phyloP scores from a whole-genome alignment of 1,140 invertebrate genomes.

The Goniozus legneri region DNA sequence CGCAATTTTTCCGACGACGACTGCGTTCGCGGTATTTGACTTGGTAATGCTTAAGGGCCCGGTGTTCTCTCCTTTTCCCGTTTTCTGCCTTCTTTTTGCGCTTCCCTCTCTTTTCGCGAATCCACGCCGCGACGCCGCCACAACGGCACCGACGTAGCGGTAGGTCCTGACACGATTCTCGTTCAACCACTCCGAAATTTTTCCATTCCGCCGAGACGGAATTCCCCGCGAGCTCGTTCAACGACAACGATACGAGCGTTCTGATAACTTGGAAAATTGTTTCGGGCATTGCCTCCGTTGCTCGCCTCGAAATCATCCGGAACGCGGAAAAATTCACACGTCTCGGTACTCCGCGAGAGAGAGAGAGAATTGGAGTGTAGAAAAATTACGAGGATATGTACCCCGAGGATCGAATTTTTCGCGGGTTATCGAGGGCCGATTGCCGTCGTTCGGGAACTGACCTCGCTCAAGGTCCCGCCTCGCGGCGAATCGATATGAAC shows the following conservation, averaged over 20 bases:
- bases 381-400: no score
- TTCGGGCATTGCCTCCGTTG: not conserved
- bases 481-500: no score
- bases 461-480: slow-evolving; percentile 34
- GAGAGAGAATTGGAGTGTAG: no score
- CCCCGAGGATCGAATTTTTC: no score
- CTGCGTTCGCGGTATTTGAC: slow-evolving; percentile 45
- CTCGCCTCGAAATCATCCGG: slow-evolving; percentile 8
- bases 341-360: no score
- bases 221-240: slow-evolving; percentile 13
- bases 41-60: slow-evolving; percentile 49
- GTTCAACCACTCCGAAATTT: slow-evolving; percentile 6
- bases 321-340: slow-evolving; percentile 16
- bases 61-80: slow-evolving; percentile 23
- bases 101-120: slow-evolving; percentile 3
- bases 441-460: no score
- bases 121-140: not conserved
- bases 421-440: no score
- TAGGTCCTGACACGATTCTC: not conserved
- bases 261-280: slow-evolving; percentile 23
- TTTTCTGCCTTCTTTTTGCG: slow-evolving; percentile 10
- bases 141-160: not conserved
- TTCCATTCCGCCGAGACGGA: not conserved
- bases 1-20: slow-evolving; percentile 40
- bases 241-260: slow-evolving; percentile 21